These are phyloP conservation scores for Chrysochloris asiatica DNA, from an alignment of 2,113 vertebrate species.

Conservation along the genomic window DNA sequence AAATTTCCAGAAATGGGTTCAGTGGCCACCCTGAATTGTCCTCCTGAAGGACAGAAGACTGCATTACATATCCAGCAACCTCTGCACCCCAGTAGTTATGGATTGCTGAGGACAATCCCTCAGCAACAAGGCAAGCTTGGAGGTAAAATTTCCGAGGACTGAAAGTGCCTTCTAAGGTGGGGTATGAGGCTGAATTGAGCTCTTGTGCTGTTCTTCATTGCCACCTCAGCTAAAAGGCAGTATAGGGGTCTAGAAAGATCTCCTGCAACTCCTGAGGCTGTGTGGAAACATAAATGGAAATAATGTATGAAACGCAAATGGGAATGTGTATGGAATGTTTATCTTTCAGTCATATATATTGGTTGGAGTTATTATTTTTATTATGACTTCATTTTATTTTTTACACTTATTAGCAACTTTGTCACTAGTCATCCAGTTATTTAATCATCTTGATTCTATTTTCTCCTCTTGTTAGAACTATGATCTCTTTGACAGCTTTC, in stretches of 20 bases:
- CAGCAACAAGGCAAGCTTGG: background rate
- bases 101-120: background rate
- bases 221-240: background rate
- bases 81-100: background rate
- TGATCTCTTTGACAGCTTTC: background rate
- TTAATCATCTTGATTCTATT: background rate
- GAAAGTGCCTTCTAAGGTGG: background rate
- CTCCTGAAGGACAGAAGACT: background rate
- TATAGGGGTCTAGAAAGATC: background rate
- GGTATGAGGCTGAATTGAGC: background rate
- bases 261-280: background rate
- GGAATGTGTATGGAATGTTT: background rate
- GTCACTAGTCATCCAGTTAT: background rate
- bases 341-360: background rate
- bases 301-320: too few species aligned
- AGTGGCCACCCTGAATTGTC: background rate
- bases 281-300: background rate
- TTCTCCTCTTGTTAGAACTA: background rate
- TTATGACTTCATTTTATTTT: background rate
- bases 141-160: background rate
- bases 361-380: background rate
- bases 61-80: fast-evolving
- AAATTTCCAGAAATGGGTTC: background rate
- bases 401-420: background rate
- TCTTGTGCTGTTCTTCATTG: background rate